Evolutionary conservation across 2,113 vertebrate genomes (phyloP), one percentile per base, ranked within the genome.

Genomic region (Scopus umbretta): DNA sequence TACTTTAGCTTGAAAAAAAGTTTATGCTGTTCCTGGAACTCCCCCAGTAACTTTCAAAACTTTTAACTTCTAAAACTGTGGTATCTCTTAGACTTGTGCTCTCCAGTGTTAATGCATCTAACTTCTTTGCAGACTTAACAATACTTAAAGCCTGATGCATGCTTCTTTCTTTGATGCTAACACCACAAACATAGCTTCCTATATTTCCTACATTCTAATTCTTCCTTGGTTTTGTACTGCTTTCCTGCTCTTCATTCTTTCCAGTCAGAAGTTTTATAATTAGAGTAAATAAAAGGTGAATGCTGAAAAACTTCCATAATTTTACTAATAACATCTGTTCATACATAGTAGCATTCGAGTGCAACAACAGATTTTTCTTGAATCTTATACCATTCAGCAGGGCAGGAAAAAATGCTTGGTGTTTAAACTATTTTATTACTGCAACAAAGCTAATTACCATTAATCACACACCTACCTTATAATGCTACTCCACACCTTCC

Each of bases 251-350:
- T 58, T 86, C 3, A 1, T 32, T 90, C 50, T 78, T 92, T 73
- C 21, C 47, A 78, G 50, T 29, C 18, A 92, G 36, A 63, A 19
- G 36, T 94, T 92, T 95, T 80, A 27, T 30, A 70, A 92, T 85
- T 34, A 56, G 14, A 95, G 45, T 45, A 92, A 95, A 97, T 92
- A 94, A 88, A 90, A 97, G 72, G 83, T 88, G 47, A 91, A 27
- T 55, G 13, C 16, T 23, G 7, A 95, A 92, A 66, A 91, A 76
- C 16, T 72, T 55, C 36, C 67, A 61, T 79, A 62, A 94, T 90
- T 97, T 92, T 90, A 96, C 96, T 92, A 91, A 7, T 47, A 96
- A 94, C 87, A 95, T 83, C 58, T 96, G 67, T 72, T 96, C 50
- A 94, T 40, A 95, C 49, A 90, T 12, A 84, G 65, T 3, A 88